Conservation (phyloP, 1,140 invertebrate genomes). For the Camponotus vicinus region DNA sequence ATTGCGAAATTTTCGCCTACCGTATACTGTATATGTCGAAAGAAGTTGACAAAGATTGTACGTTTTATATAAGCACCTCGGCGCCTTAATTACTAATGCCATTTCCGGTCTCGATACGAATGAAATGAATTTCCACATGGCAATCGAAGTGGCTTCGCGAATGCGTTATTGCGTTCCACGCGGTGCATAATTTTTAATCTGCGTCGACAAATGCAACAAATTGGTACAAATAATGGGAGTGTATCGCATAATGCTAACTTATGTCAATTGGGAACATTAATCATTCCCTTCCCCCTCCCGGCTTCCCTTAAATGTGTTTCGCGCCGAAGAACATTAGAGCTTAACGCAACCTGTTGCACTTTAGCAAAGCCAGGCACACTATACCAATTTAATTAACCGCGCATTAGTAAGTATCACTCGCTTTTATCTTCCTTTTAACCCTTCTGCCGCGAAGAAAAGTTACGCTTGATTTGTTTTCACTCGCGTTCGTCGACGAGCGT, state of each 20-base stretch:
- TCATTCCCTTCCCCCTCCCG: neutral
- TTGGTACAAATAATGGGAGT: neutral
- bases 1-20: slow-evolving; percentile 19
- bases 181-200: slow-evolving; percentile 11
- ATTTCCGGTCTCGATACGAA: neutral
- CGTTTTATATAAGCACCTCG: slow-evolving; percentile 15
- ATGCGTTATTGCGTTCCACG: neutral
- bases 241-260: neutral
- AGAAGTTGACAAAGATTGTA: slow-evolving; percentile 28
- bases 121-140: slow-evolving; percentile 7
- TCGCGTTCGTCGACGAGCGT: neutral
- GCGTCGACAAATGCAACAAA: neutral
- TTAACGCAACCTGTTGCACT: slow-evolving; percentile 59
- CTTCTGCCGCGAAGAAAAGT: neutral
- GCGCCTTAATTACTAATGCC: slow-evolving; percentile 32
- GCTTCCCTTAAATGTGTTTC: slow-evolving; percentile 7
- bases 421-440: slow-evolving; percentile 4
- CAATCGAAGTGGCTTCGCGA: neutral
- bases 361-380: slow-evolving; percentile 8
- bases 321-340: slow-evolving; percentile 40
- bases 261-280: slow-evolving; percentile 36
- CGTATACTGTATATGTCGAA: slow-evolving; percentile 4
- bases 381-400: slow-evolving; percentile 48
- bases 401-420: slow-evolving; percentile 3
- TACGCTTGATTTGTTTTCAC: neutral